Conservation (phyloP, 2,888 invertebrate genomes). For the Schizaphis graminum region DNA sequence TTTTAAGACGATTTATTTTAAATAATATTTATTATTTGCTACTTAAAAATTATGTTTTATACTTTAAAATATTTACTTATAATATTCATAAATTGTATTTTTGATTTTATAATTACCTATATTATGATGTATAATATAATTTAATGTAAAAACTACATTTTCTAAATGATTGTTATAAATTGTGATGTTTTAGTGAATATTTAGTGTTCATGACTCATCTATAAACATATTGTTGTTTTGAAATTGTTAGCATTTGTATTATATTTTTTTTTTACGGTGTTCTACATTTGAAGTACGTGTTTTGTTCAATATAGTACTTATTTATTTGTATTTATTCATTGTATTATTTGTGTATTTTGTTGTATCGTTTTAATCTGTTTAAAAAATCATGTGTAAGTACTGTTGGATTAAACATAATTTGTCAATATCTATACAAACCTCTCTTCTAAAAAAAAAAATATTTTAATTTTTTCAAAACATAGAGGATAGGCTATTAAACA, state of each 20-base stretch:
- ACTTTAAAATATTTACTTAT: background rate
- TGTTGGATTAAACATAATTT: background rate
- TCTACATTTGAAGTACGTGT: background rate
- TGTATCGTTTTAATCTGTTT: background rate
- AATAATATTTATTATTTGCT: background rate
- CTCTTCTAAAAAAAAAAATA: background rate
- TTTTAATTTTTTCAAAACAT: background rate
- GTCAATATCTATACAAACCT: background rate
- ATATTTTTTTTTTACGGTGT: background rate
- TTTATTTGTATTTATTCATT: background rate
- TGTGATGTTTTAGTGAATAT: background rate
- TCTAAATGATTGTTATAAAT: background rate
- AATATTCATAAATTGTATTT: background rate
- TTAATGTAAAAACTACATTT: background rate
- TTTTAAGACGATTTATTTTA: constrained; percentile 5
- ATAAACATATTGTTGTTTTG: background rate
- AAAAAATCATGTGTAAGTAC: background rate
- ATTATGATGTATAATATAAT: background rate
- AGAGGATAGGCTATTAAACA: background rate
- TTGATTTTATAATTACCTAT: background rate
- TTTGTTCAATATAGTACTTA: background rate
- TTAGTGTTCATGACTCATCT: background rate
- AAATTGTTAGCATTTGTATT: background rate
- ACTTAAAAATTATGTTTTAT: background rate
- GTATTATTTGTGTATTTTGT: background rate